Percentiles rank a stretch among this genome's conserved stretches.
These are phyloP conservation scores for Dryas iulia DNA, from an alignment of 1,140 invertebrate genomes.

Conservation along the genomic window DNA sequence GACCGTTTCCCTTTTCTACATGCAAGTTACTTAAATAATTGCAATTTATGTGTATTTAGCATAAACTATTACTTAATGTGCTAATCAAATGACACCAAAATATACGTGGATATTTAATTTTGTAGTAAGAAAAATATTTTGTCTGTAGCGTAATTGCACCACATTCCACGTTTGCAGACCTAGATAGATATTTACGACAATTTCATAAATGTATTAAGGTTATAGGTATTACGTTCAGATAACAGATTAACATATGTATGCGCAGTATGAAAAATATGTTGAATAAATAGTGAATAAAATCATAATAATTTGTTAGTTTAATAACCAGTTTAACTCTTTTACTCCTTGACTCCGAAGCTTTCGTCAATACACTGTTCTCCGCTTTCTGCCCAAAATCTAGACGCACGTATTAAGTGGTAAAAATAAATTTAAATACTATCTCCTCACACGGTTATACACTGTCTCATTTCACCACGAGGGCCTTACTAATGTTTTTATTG, in stretches of 20 bases:
- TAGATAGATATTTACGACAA: conserved; percentile 23
- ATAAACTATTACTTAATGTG: background rate
- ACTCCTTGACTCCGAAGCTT: no score
- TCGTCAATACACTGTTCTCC: no score
- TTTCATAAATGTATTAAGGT: background rate
- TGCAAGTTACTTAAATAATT: background rate
- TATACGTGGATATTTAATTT: conserved; percentile 16
- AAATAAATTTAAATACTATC: no score
- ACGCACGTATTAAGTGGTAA: no score
- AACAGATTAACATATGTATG: background rate
- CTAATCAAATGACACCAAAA: conserved; percentile 10
- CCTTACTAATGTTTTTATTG: background rate
- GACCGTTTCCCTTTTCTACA: background rate
- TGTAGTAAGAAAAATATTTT: conserved; percentile 37
- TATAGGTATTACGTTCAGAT: background rate
- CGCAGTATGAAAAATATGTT: no score
- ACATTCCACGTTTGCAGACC: conserved; percentile 23
- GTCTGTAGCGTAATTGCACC: conserved; percentile 21
- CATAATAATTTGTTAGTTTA: no score
- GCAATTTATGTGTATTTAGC: background rate
- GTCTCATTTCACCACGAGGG: no score
- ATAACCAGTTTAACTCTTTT: no score
- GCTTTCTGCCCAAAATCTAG: no score
- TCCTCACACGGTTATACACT: no score
- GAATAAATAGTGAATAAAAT: no score